phyloP scores from a whole-genome alignment of 2,797 vertebrate genomes.

The Lepilemur septentrionalis region DNA sequence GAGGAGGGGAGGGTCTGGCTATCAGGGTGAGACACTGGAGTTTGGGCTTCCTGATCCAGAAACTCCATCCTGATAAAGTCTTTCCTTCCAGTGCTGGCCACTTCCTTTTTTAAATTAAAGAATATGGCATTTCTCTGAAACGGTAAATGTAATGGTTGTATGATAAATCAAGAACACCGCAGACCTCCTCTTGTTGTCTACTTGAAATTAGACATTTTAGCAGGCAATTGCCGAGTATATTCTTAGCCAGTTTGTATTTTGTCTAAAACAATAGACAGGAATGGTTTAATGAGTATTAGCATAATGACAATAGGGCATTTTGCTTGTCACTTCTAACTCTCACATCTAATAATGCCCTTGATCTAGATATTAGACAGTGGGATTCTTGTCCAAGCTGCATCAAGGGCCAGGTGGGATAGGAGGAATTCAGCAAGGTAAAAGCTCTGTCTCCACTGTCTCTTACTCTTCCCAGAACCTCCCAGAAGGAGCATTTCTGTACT shows the following conservation, averaged over 20 bases:
- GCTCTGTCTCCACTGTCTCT: neutral
- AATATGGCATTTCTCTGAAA: neutral
- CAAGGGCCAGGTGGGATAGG: neutral
- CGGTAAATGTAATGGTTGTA: neutral
- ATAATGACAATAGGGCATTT: slow-evolving; percentile 19
- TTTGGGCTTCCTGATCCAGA: neutral
- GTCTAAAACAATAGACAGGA: slow-evolving; percentile 40
- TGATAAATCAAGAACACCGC: neutral
- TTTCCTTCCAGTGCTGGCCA: neutral
- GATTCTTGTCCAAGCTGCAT: slow-evolving; percentile 31
- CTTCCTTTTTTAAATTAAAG: neutral
- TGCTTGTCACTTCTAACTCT: slow-evolving; percentile 38
- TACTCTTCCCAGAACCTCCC: neutral
- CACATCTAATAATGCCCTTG: slow-evolving; percentile 58
- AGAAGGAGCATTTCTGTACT: neutral
- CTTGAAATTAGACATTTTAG: neutral
- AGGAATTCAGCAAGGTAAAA: neutral
- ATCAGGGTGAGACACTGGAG: neutral
- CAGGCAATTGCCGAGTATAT: neutral
- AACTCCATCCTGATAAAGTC: neutral
- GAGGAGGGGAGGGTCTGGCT: neutral
- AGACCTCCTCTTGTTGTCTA: neutral
- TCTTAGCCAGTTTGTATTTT: neutral
- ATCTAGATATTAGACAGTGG: neutral
- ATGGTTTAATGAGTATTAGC: slow-evolving; percentile 51